Base-by-base conservation (phyloP, 2,888 invertebrate genomes). In the Pteria penguin region DNA sequence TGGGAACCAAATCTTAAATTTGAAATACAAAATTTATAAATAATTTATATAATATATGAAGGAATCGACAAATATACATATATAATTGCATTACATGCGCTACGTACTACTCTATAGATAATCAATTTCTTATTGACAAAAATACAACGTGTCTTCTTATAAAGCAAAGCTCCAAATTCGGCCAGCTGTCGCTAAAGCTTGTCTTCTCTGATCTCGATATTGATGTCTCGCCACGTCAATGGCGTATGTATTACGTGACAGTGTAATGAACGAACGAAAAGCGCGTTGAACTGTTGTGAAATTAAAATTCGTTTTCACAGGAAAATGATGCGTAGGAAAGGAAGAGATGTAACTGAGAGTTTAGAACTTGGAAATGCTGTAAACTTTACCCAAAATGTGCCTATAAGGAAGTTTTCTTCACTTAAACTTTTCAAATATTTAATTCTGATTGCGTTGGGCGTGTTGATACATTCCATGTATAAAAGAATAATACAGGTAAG, bases 391-490 rank as follows among this genome's bases (percentile, higher is more conserved):
- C 45, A 29, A 4, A 60, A 70, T 14, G 36, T 72, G 33, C 76
- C 71, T 2, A 62, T 83, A 76, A 78, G 76, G 55, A 82, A 79
- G 70, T 70, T 82, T 11, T 79, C 71, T 0, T 76, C 70, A 65
- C 77, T 78, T 52, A 78, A 76, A 45, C 1, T 81, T 36, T 31
- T 83, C 0, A 83, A 83, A 74, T 80, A 75, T 60, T 26, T 78
- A 18, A 63, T 81, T 24, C 58, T 83, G n/a, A 65, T 82, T 2
- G 55, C 78, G 2, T 55, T 81, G 0, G 80, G 70, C 14, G 27
- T 76, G 3, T 24, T 72, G n/a, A 62, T 76, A 32, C 76, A 76
- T 22, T 58, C 76, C 31, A 57, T 65, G 1, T 76, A 76, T 33
- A 71, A 66, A 55, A 32, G 58, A 5, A 32, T 76, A 22, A 58